Evolutionary conservation across 2,113 vertebrate genomes (phyloP).

Genomic region (Sorex araneus): DNA sequence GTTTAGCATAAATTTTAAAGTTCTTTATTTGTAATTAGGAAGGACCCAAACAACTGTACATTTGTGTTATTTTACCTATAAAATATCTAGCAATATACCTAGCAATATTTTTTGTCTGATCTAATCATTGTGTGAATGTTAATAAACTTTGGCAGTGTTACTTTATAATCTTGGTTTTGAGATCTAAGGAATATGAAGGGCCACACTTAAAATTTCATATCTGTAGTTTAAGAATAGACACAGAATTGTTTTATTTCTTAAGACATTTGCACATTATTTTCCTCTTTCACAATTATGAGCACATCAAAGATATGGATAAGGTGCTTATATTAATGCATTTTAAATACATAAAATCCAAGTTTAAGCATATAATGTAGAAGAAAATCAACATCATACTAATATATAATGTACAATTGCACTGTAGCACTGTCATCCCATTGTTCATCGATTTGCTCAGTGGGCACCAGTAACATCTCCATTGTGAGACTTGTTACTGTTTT

Average conservation of each 20-base stretch:
- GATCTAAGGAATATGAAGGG: not conserved
- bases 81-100: too few relatives aligned
- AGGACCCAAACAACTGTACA: too few relatives aligned
- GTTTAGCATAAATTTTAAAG: too few relatives aligned
- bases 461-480: too few relatives aligned
- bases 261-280: not conserved
- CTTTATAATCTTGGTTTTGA: not conserved
- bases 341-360: not conserved
- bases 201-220: not conserved
- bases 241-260: constrained; percentile 30
- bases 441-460: too few relatives aligned
- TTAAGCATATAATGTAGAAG: not conserved
- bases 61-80: too few relatives aligned
- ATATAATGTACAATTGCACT: too few relatives aligned
- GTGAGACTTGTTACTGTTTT: too few relatives aligned
- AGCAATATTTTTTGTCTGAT: constrained; percentile 23
- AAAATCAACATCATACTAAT: not conserved
- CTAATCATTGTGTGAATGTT: not conserved
- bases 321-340: not conserved
- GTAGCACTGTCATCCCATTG: not conserved
- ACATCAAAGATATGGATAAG: not conserved
- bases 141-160: not conserved
- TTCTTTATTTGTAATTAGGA: too few relatives aligned
- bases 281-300: not conserved
- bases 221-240: not conserved